Conservation (phyloP, 2,113 vertebrate genomes). For the Grallaria varia region DNA sequence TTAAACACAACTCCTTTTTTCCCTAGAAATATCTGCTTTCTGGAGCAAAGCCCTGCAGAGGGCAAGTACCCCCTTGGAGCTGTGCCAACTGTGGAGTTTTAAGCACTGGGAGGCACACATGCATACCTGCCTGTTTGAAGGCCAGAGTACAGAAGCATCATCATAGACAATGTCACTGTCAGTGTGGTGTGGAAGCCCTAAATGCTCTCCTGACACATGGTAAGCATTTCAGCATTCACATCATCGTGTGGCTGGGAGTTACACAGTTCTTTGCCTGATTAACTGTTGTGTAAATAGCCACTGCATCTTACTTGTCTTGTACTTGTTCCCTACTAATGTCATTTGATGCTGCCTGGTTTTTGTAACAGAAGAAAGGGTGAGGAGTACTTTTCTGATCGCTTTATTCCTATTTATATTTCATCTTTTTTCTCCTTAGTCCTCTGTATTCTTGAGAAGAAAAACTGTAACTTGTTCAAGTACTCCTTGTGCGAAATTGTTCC, state of each 20-base stretch:
- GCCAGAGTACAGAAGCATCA: not conserved
- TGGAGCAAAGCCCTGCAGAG: not conserved
- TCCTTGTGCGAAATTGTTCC: not conserved
- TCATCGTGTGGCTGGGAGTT: not conserved
- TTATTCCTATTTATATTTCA: not conserved
- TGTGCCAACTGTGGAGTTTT: too few relatives aligned
- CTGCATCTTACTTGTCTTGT: not conserved
- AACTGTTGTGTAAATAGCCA: not conserved
- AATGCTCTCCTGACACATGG: not conserved
- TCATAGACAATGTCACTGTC: not conserved
- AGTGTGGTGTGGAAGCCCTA: not conserved
- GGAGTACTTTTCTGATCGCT: not conserved
- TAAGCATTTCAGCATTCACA: not conserved
- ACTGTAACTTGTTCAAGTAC: not conserved
- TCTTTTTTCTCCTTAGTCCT: not conserved
- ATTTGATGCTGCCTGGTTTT: not conserved
- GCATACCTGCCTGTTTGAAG: not conserved
- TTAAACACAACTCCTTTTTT: not conserved
- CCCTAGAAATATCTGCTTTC: not conserved
- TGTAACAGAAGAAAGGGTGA: not conserved
- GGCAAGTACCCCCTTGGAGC: not conserved
- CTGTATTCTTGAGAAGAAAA: not conserved
- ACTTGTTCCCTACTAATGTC: not conserved
- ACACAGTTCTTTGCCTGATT: not conserved
- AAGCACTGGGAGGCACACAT: fast-evolving